These are phyloP conservation scores for Lanius collurio DNA, from an alignment of 2,113 vertebrate genomes.

Conservation along the genomic window DNA sequence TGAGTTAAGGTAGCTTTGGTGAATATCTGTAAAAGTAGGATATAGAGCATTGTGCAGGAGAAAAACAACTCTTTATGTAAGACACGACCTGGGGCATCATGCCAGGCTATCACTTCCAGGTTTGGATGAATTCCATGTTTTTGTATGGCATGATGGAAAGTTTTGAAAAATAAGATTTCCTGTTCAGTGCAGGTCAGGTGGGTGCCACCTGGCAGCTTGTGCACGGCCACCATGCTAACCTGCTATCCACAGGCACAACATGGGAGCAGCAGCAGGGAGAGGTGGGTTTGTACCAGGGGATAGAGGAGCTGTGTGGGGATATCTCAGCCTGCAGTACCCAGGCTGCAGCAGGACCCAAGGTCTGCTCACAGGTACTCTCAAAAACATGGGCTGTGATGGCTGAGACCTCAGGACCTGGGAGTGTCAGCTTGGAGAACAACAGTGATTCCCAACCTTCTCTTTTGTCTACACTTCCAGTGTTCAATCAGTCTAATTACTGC, in stretches of 20 bases:
- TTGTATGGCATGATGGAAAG: not conserved
- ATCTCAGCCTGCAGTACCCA: not conserved
- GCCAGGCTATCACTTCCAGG: not conserved
- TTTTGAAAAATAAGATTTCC: not conserved
- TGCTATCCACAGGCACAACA: not conserved
- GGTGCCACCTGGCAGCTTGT: not conserved
- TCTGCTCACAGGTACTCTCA: not conserved
- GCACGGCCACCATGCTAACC: rapidly evolving
- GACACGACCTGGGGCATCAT: not conserved
- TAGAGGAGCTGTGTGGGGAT: not conserved
- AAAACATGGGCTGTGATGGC: rapidly evolving
- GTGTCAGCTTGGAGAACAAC: not conserved
- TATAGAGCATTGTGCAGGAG: not conserved
- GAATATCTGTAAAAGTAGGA: not conserved
- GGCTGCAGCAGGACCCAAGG: not conserved
- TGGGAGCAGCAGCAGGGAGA: not conserved
- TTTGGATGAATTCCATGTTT: not conserved
- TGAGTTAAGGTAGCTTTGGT: not conserved
- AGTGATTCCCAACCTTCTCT: not conserved
- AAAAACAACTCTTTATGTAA: not conserved
- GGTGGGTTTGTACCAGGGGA: not conserved
- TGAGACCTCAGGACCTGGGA: not conserved
- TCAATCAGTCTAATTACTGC: slow-evolving; percentile 21
- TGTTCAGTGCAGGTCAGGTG: rapidly evolving
- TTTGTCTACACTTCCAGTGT: not conserved